Base-by-base conservation (phyloP, 2,888 invertebrate genomes). In the Tetheella fluctuosa region DNA sequence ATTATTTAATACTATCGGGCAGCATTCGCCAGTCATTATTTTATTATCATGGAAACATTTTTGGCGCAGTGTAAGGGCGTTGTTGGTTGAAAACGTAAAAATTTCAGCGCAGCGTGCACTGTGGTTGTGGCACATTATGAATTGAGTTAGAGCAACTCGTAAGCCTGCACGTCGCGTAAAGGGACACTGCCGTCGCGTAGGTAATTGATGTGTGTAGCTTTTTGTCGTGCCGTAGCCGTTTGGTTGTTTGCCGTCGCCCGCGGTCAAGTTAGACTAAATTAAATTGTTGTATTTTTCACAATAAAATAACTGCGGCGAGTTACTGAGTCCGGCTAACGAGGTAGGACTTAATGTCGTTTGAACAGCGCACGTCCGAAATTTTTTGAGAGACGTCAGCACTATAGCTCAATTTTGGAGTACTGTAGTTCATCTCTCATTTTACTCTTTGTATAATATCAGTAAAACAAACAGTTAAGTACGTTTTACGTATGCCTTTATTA, bases 191-290 rank as follows among this genome's bases (percentile, higher is more conserved):
- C 74, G 71, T 66, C 74, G 71, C 73, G 64, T 66, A 53, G 77
- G 81, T 90, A 91, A 91, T 91, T 91, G 90, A 89, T 88, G 86
- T 90, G 84, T 90, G 90, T 91, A 87, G 86, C 85, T 88, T 90
- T 90, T 87, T 86, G 85, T 84, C 79, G 80, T 69, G 79, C 79
- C 74, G 70, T 75, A 78, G 76, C 80, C 79, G 81, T 86, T 87
- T 79, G 81, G 81, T 87, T 34, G 86, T 89, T 86, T 85, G 84
- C 77, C 68, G 73, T 71, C 75, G 74, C 81, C 80, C 69, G 83
- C 80, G 87, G 88, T 86, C 81, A 89, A 89, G 88, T 91, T 90
- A 81, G 86, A 84, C 88, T 82, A 90, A 92, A 92, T 92, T 90
- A 91, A 91, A 90, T 90, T 91, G 88, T 89, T 89, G 86, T 89